Base-by-base conservation (phyloP, 2,888 invertebrate genomes). In the Ommatoiulus sabulosus region DNA sequence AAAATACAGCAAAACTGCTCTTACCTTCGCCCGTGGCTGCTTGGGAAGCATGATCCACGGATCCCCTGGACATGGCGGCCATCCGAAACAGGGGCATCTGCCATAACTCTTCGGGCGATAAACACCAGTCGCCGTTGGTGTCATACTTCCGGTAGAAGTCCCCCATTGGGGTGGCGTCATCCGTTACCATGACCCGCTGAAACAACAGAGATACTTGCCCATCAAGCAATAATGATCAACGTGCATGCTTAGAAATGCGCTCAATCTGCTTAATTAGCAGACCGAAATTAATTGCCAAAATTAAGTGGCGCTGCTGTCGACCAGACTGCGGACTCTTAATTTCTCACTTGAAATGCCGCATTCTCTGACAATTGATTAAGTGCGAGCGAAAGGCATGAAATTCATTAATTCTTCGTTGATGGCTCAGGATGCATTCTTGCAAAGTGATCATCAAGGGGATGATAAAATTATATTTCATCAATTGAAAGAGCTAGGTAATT, bases 81-180 rank as follows among this genome's bases (percentile, higher is more conserved):
- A 89, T 46, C 84, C 84, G 87, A 84, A 87, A 87, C 20, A 87
- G 12, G 84, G 88, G 89, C 43, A 88, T 87, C 44, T 44, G 87
- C 57, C 44, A 72, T 17, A 89, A 46, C 87, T 89, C 89, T 87
- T 89, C 88, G 0, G 89, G 89, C 0, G 87, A 88, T 48, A 88
- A 86, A 85, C 89, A 89, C 24, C 89, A 88, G 46, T 88, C 86
- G 5, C 88, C 88, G 43, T 89, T 85, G 87, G 24, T 87, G 87
- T 88, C 46, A 35, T n/a, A 86, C 52, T 63, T 87, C 24, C 80
- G 89, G 89, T 35, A 63, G 17, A 46, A 44, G 8, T 48, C 43
- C n/a, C 84, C 88, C 72, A 80, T 20, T 24, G 72, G 80, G 35
- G 87, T 52, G 7, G 63, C 63, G 8, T 87, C 87, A 52, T 87